phyloP scores from a whole-genome alignment of 2,797 vertebrate genomes.

The Gallinago solitaria region DNA sequence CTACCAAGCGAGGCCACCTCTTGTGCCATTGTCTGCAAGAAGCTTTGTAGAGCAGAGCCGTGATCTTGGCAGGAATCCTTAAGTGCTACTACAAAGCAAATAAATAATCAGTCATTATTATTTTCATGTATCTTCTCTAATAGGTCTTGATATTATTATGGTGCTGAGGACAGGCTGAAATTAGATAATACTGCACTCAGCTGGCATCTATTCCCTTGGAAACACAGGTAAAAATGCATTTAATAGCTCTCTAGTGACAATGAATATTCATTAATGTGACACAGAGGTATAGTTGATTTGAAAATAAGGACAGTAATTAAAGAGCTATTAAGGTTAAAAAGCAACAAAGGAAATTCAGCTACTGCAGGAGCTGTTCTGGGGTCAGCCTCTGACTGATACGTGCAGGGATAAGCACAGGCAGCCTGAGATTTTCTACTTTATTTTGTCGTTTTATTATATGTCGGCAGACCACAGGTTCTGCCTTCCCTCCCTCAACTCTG shows the following conservation, averaged over 20 bases:
- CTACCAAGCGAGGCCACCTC: neutral
- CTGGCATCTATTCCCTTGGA: constrained; percentile 31
- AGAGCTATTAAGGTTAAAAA: constrained; percentile 41
- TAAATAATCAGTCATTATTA: neutral
- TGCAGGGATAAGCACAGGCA: neutral
- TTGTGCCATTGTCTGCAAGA: neutral
- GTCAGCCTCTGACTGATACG: neutral
- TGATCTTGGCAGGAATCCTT: neutral
- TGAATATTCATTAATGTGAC: constrained; percentile 40
- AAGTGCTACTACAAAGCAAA: neutral
- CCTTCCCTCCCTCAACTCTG: neutral
- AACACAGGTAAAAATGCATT: constrained; percentile 34
- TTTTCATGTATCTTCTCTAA: constrained; percentile 11
- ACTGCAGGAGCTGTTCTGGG: neutral
- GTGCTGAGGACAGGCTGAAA: constrained; percentile 6
- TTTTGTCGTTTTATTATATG: neutral
- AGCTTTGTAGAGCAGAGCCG: neutral
- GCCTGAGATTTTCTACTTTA: neutral
- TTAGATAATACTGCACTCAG: constrained; percentile 17
- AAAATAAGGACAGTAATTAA: constrained; percentile 55
- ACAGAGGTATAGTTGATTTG: neutral
- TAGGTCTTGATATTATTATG: neutral
- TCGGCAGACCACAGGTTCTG: neutral
- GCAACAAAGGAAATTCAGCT: constrained; percentile 19
- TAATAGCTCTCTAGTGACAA: constrained; percentile 1